phyloP scores from a whole-genome alignment of 2,113 vertebrate species.

The Salvelinus namaycush region DNA sequence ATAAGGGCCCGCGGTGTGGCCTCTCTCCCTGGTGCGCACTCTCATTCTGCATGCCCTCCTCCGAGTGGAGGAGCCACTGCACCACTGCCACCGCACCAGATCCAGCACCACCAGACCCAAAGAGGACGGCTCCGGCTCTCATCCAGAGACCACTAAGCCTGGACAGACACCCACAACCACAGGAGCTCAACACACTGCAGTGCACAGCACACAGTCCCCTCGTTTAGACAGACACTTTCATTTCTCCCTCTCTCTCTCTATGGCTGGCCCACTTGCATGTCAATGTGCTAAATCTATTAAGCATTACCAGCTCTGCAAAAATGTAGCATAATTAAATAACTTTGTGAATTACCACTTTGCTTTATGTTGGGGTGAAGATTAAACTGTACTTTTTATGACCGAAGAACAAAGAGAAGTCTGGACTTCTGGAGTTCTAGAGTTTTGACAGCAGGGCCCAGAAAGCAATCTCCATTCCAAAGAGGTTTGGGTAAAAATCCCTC shows the following conservation, averaged over 20 bases:
- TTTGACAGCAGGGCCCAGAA: conserved; percentile 20
- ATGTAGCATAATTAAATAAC: conserved; percentile 48
- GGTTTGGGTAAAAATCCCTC: conserved; percentile 31
- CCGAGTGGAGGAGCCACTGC: not conserved
- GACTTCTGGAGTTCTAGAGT: conserved; percentile 27
- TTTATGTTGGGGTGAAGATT: conserved; percentile 40
- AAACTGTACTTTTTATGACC: conserved; percentile 45
- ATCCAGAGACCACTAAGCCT: conserved; percentile 48
- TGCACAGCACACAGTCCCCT: conserved; percentile 35
- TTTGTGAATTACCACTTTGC: conserved; percentile 30
- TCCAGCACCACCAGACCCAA: not conserved
- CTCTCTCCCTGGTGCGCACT: conserved; percentile 39
- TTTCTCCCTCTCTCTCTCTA: conserved; percentile 17
- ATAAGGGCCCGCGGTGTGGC: conserved; percentile 36
- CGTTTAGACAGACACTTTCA: conserved; percentile 55
- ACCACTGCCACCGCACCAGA: not conserved
- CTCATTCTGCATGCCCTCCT: conserved; percentile 26
- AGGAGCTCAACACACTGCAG: conserved; percentile 23
- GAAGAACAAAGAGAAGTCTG: conserved; percentile 48
- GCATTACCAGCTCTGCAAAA: conserved; percentile 47
- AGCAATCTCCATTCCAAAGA: conserved; percentile 5
- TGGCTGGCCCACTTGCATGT: conserved; percentile 29
- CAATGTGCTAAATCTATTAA: conserved; percentile 52
- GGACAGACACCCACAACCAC: conserved; percentile 61
- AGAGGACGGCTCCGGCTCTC: conserved; percentile 16